A percentile compares a stretch with the other conserved stretches of the same genome.
Conservation (phyloP, 2,113 vertebrate genomes). For the Microcebus griseorufus region DNA sequence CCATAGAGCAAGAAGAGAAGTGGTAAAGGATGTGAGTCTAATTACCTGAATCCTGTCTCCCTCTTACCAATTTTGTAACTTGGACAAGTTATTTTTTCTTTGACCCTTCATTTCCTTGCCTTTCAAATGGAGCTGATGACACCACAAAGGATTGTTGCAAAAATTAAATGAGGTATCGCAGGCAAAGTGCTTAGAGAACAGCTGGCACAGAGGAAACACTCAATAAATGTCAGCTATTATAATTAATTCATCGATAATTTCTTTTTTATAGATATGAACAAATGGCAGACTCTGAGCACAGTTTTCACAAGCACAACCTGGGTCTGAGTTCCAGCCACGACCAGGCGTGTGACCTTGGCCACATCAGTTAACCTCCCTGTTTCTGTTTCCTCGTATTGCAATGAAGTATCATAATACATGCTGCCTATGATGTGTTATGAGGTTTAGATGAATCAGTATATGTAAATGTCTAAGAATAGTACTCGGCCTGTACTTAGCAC, state of each 20-base stretch:
- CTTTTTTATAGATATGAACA: not conserved
- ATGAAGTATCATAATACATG: not conserved
- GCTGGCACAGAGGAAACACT: not conserved
- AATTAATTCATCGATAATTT: not conserved
- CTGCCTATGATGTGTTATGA: not conserved
- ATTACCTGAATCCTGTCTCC: not conserved
- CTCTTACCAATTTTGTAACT: not conserved
- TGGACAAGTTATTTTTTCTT: not conserved
- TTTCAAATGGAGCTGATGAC: not conserved
- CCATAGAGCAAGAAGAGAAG: not conserved
- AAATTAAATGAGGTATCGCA: not conserved
- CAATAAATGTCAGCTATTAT: not conserved
- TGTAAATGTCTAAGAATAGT: not conserved
- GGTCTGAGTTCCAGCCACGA: not conserved
- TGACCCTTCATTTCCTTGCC: not conserved
- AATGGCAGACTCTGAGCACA: not conserved
- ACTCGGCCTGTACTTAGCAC: not conserved
- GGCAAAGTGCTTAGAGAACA: not conserved
- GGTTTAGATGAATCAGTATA: not conserved
- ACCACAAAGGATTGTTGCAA: not conserved
- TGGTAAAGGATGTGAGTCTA: not conserved
- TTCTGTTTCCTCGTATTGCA: not conserved
- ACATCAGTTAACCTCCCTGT: not conserved
- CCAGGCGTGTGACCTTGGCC: not conserved
- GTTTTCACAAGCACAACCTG: not conserved